A percentile compares a stretch with the other conserved stretches of the same genome.
Conservation (phyloP, 2,888 invertebrate species). For the Nemurella pictetii region DNA sequence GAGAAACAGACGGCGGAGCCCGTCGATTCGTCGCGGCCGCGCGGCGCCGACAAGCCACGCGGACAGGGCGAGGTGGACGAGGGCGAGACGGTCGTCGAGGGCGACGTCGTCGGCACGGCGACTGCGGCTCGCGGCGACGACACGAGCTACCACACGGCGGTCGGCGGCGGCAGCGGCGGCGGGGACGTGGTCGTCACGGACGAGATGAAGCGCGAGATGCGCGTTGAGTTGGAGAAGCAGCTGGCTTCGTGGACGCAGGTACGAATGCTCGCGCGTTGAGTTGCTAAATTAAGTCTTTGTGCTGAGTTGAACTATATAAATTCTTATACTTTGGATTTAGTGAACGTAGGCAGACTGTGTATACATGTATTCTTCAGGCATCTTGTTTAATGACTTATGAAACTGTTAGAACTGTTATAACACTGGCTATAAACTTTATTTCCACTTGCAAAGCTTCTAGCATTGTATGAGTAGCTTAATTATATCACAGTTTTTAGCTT, state of each 20-base stretch:
- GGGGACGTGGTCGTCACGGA: slow-evolving; percentile 42
- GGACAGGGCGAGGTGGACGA: slow-evolving; percentile 50
- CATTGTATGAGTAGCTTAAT: no score
- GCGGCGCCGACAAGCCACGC: slow-evolving; percentile 44
- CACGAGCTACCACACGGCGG: slow-evolving; percentile 74
- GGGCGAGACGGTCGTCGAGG: slow-evolving; percentile 62
- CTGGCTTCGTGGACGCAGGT: slow-evolving; percentile 57
- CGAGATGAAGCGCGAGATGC: slow-evolving; percentile 54
- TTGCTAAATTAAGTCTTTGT: no score
- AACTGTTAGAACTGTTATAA: no score
- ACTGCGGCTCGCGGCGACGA: slow-evolving; percentile 70
- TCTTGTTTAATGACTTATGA: no score
- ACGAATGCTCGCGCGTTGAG: no score
- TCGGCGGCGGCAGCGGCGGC: slow-evolving; percentile 42
- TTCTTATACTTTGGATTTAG: no score
- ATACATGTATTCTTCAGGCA: no score
- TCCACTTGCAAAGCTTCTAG: no score
- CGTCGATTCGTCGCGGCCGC: slow-evolving; percentile 37
- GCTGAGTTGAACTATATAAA: no score
- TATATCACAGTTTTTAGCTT: no score
- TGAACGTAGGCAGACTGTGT: no score
- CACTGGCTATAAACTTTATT: no score
- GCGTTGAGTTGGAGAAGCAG: slow-evolving; percentile 57
- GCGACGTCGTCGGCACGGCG: slow-evolving; percentile 69
- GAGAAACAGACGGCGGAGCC: not conserved